These are phyloP conservation scores for Ostrea denselamellosa DNA, from an alignment of 1,140 invertebrate genomes.

Conservation along the genomic window DNA sequence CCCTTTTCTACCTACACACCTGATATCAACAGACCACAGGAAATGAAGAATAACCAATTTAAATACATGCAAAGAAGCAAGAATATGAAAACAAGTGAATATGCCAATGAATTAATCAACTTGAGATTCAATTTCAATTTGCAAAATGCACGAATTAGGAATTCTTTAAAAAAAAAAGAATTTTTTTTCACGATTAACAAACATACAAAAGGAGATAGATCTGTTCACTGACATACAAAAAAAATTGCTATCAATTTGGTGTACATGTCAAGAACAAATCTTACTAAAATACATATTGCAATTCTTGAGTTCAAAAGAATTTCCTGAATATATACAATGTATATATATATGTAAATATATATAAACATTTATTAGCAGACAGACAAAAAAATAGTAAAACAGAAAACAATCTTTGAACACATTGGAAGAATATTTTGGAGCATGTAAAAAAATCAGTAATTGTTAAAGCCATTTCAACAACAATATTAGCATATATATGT, in stretches of 20 bases:
- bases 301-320: slow-evolving; percentile 1
- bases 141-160: background rate
- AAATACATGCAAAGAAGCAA: background rate
- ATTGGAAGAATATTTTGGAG: slow-evolving; percentile 39
- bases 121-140: background rate
- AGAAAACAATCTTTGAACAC: slow-evolving; percentile 29
- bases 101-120: background rate
- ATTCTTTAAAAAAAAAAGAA: background rate
- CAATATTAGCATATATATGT: background rate
- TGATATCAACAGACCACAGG: background rate
- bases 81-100: background rate
- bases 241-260: background rate
- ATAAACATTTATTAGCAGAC: background rate
- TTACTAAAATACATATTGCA: slow-evolving; percentile 15
- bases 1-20: background rate
- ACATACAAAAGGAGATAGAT: background rate
- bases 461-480: slow-evolving; percentile 18
- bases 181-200: too few relatives aligned
- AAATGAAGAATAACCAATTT: background rate
- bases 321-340: slow-evolving; percentile 12
- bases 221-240: background rate
- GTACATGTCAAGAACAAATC: background rate
- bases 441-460: slow-evolving; percentile 20
- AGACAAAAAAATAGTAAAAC: slow-evolving; percentile 14
- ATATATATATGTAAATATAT: background rate